Evolutionary conservation across 2,797 vertebrate genomes (phyloP), one percentile per base, ranked within the genome.

Genomic region (Chlorospingus flavigularis): DNA sequence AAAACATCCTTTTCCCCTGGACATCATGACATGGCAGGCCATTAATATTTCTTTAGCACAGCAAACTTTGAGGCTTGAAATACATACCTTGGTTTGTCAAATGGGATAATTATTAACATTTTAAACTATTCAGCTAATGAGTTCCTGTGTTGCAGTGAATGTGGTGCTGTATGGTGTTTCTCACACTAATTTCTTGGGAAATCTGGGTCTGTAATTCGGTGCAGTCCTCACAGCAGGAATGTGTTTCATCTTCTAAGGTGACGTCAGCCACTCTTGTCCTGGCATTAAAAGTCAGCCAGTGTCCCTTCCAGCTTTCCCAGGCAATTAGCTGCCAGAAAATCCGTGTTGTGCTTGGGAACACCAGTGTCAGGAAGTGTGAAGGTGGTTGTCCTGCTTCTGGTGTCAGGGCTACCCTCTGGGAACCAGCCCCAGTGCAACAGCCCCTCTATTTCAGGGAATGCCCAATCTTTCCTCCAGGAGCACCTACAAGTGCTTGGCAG

Each of bases 11-110:
- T 73, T 89, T 94, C 71, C 88, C 45, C 43, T 72, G 83, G 78
- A 77, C 73, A 80, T 71, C 61, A 30, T 42, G 80, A 77, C 76
- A 77, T 6, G 21, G 67, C 84, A 90, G 42, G 60, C 63, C 88
- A 94, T 93, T 77, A 90, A 93, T 96, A 89, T 94, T 94, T 88
- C 76, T 70, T 95, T 92, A 81, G 68, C 90, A 76, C 67, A 7
- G 6, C 75, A 88, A 81, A 74, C 39, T 91, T 91, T 15, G 6
- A 68, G 73, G 54, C 65, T 88, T 90, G 39, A 90, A 93, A 84
- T 63, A 51, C 45, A 5, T 18, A 31, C 35, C 66, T 92, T 55
- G 31, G 57, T 88, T 54, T 81, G 78, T 89, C 53, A 90, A 90
- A 87, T 70, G 63, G 66, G 67, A 73, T 83, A 93, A 79, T 95